A percentile compares a stretch with the other conserved stretches of the same genome.
phyloP scores from a whole-genome alignment of 2,888 invertebrate species.

The Crocallis elinguaria region DNA sequence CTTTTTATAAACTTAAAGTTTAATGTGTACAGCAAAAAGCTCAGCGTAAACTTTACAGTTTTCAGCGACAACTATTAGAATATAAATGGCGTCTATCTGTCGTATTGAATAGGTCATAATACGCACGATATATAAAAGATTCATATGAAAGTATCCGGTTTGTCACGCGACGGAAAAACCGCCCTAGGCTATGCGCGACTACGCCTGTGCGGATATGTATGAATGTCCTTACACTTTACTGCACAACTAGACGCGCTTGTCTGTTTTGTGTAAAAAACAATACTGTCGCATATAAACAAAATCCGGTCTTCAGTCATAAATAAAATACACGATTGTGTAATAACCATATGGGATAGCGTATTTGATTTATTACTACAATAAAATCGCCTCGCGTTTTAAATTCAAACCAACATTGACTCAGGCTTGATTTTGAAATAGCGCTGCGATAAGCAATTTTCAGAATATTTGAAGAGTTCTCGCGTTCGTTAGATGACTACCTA shows the following conservation, averaged over 20 bases:
- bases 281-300: conserved; percentile 6
- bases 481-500: conserved; percentile 13
- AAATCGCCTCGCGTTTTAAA: neutral
- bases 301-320: conserved; percentile 9
- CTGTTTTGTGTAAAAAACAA: conserved; percentile 2
- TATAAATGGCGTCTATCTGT: neutral
- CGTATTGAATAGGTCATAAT: conserved; percentile 7
- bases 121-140: conserved; percentile 24
- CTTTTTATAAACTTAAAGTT: no score
- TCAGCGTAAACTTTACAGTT: no score
- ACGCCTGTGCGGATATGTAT: conserved; percentile 32
- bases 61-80: no score
- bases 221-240: conserved; percentile 31
- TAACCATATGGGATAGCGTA: conserved; percentile 4
- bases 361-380: neutral
- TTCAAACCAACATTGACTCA: conserved; percentile 13
- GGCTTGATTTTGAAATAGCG: conserved; percentile 25
- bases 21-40: no score
- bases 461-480: conserved; percentile 41
- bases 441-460: conserved; percentile 33
- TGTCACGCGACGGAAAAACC: conserved; percentile 49
- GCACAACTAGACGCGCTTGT: conserved; percentile 17
- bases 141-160: conserved; percentile 32
- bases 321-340: conserved; percentile 13
- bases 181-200: conserved; percentile 34